Base-by-base conservation (phyloP, 1,140 invertebrate species). In the Plectrocnemia conspersa region DNA sequence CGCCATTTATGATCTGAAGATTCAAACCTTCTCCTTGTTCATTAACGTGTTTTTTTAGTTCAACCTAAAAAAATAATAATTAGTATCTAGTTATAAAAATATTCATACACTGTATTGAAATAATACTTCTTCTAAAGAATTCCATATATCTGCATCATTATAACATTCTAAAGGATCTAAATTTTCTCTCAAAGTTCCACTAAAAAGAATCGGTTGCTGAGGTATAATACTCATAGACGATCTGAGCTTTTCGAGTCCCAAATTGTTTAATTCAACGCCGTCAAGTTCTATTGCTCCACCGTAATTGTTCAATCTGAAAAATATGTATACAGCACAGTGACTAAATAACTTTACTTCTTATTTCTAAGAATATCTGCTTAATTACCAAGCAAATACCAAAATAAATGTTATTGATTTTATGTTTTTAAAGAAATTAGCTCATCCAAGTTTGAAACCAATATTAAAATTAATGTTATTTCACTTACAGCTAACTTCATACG, bases 141-240 rank as follows among this genome's bases (percentile, higher is more conserved):
- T 70, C 85, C 88, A 88, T 2, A 93, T 63, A 32, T 78, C 66
- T 3, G 77, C 73, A 62, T 88, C 84, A 10, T 64, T 68, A 63
- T 80, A 76, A 13, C 70, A 57, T 2, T 73, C 66, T 64, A 80
- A 81, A 0, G 86, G 86, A 70, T 88, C 86, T 10, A 89, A 68
- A 67, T 88, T 88, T 62, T 81, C 78, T 4, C 86, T 64, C 18
- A 86, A 63, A 10, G 74, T 73, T 9, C 80, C 83, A 16, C 79
- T 80, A 68, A 87, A 88, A 10, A 88, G 66, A 18, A 87, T 78
- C 11, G 85, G 83, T 3, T 77, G 83, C 67, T 88, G 87, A 11
- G 86, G 85, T 58, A 88, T 87, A n/a, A 88, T 85, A 83, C 33
- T 88, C 66, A 68, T 86, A 85, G 61, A 77, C 76, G 32, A 85